phyloP scores from a whole-genome alignment of 2,113 vertebrate species.

The Megaceryle maxima region DNA sequence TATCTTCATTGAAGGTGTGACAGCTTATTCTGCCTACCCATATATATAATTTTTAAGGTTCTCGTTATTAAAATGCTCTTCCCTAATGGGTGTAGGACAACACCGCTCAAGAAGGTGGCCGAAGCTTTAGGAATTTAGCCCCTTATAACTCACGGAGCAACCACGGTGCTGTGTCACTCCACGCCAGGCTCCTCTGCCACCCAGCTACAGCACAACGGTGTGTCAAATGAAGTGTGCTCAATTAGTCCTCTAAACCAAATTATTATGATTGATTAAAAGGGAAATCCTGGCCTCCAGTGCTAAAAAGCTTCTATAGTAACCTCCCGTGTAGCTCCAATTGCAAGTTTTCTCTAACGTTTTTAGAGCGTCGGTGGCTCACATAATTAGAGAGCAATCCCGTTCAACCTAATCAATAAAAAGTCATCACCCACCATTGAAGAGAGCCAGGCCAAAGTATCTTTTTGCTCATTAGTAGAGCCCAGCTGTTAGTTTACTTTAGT shows the following conservation, averaged over 20 bases:
- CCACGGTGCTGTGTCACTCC: neutral
- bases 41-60: slow-evolving; percentile 15
- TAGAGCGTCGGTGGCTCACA: slow-evolving; percentile 51
- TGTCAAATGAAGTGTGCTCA: neutral
- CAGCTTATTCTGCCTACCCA: slow-evolving; percentile 3
- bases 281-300: slow-evolving; percentile 22
- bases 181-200: neutral
- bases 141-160: neutral
- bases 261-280: slow-evolving; percentile 35
- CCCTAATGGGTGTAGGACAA: neutral
- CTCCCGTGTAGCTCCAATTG: neutral
- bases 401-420: slow-evolving; percentile 73
- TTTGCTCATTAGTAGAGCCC: slow-evolving; percentile 57
- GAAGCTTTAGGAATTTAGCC: neutral
- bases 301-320: neutral
- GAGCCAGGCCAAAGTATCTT: neutral
- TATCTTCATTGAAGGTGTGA: slow-evolving; percentile 49
- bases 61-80: slow-evolving; percentile 26
- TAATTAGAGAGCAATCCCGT: slow-evolving; percentile 70
- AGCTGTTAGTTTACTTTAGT: neutral
- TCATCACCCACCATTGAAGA: neutral
- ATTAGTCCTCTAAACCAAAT: slow-evolving; percentile 16
- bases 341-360: slow-evolving; percentile 35
- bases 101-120: neutral
- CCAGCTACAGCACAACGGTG: neutral